A percentile compares a stretch with the other conserved stretches of the same genome.
Conservation (phyloP, 2,888 invertebrate species). For the Eucriotettix oculatus region DNA sequence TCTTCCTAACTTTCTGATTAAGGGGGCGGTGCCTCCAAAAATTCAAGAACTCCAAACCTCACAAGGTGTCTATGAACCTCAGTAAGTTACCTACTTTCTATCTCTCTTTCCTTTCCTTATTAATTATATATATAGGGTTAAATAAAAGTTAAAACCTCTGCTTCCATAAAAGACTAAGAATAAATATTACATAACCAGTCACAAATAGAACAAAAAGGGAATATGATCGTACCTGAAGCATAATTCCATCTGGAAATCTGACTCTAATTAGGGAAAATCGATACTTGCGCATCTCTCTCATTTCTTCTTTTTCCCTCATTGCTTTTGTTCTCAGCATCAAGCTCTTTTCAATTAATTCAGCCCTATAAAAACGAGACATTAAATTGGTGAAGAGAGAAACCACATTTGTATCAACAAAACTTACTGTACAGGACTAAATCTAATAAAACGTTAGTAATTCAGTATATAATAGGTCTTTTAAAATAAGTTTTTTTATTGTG, state of each 20-base stretch:
- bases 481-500: too few relatives aligned
- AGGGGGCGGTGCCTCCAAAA: too few relatives aligned
- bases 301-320: slow-evolving; percentile 83
- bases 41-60: too few relatives aligned
- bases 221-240: slow-evolving; percentile 45
- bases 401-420: neutral
- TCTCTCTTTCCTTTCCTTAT: too few relatives aligned
- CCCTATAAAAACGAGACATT: slow-evolving; percentile 26
- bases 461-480: neutral
- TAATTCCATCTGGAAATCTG: slow-evolving; percentile 73
- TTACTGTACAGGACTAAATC: too few relatives aligned
- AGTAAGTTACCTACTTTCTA: too few relatives aligned
- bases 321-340: slow-evolving; percentile 82
- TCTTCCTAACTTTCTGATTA: too few relatives aligned
- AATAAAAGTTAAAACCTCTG: too few relatives aligned
- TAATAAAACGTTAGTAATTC: neutral
- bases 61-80: too few relatives aligned
- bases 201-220: neutral
- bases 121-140: too few relatives aligned
- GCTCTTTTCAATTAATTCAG: slow-evolving; percentile 61
- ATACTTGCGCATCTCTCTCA: slow-evolving; percentile 62
- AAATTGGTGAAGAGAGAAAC: slow-evolving; percentile 1
- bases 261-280: slow-evolving; percentile 72
- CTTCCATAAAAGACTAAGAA: too few relatives aligned
- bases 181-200: too few relatives aligned